A percentile compares a stretch with the other conserved stretches of the same genome.
Conservation (phyloP, 2,888 invertebrate species). For the Andrena hattorfiana region DNA sequence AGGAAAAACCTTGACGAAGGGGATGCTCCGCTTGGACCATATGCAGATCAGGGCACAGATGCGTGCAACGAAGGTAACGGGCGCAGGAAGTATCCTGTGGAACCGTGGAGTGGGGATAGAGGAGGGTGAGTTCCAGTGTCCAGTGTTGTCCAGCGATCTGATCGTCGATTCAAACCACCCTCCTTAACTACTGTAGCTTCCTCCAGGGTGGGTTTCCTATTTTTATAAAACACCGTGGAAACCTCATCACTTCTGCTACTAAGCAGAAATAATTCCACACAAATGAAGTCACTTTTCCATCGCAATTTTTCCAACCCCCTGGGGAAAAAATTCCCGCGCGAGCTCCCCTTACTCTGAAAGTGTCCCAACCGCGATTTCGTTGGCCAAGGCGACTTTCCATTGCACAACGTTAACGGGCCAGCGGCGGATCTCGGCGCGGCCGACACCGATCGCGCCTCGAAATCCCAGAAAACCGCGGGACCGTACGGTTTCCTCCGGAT, state of each 20-base stretch:
- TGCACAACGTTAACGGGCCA: neutral
- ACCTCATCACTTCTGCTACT: too few relatives aligned
- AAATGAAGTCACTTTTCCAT: too few relatives aligned
- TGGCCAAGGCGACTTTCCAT: neutral
- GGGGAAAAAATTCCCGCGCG: neutral
- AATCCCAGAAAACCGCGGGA: constrained; percentile 23
- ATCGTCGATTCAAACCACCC: constrained; percentile 20
- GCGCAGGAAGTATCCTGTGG: constrained; percentile 77
- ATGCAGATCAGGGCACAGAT: constrained; percentile 84
- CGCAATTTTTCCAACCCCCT: neutral
- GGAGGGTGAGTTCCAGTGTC: constrained; percentile 20
- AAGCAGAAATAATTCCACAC: too few relatives aligned
- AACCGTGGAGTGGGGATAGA: neutral
- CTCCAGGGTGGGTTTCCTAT: neutral
- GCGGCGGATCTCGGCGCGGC: neutral
- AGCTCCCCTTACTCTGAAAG: neutral
- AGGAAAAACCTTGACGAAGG: constrained; percentile 65
- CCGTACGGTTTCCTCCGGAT: constrained; percentile 54
- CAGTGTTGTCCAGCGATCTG: constrained; percentile 16
- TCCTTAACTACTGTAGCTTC: neutral
- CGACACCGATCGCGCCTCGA: neutral
- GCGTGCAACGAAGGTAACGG: constrained; percentile 68
- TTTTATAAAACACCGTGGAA: too few relatives aligned
- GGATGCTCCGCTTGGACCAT: constrained; percentile 79
- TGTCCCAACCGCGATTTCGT: neutral